These are phyloP conservation scores for Pinctada fucata DNA, from an alignment of 2,888 invertebrate genomes.

Conservation along the genomic window DNA sequence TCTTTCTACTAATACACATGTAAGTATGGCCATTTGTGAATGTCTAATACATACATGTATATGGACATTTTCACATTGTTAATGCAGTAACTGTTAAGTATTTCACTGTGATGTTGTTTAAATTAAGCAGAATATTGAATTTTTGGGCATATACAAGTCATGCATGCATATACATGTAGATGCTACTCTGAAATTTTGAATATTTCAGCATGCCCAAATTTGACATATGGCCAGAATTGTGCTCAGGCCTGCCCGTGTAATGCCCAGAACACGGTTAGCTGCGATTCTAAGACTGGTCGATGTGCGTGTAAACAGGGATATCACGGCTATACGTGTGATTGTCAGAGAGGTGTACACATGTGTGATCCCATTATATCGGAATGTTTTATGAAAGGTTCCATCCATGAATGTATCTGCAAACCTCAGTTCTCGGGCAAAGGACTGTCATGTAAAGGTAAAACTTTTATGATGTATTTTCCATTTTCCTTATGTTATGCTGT, in stretches of 20 bases:
- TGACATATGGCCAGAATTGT: slow-evolving; percentile 6
- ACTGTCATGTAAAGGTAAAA: not conserved
- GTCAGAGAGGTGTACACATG: not conserved
- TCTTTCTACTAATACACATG: too few species aligned
- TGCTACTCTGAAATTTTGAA: too few species aligned
- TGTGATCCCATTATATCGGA: not conserved
- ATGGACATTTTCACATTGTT: too few species aligned
- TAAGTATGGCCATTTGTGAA: too few species aligned
- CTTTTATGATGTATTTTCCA: too few species aligned
- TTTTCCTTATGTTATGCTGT: too few species aligned
- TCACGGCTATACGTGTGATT: not conserved
- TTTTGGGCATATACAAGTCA: too few species aligned
- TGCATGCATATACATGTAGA: too few species aligned
- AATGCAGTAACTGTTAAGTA: too few species aligned
- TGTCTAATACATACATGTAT: too few species aligned
- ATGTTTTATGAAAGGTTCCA: not conserved
- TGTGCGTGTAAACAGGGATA: slow-evolving; percentile 14
- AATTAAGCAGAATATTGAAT: too few species aligned
- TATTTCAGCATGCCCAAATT: not conserved
- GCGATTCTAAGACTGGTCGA: slow-evolving; percentile 18
- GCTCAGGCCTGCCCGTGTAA: slow-evolving; percentile 1
- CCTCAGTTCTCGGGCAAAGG: not conserved
- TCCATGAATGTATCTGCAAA: not conserved
- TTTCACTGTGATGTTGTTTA: too few species aligned
- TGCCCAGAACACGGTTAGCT: not conserved